Percentiles rank a stretch among this genome's conserved stretches.
Conservation (phyloP, 2,113 vertebrate genomes). For the Callipepla californica region DNA sequence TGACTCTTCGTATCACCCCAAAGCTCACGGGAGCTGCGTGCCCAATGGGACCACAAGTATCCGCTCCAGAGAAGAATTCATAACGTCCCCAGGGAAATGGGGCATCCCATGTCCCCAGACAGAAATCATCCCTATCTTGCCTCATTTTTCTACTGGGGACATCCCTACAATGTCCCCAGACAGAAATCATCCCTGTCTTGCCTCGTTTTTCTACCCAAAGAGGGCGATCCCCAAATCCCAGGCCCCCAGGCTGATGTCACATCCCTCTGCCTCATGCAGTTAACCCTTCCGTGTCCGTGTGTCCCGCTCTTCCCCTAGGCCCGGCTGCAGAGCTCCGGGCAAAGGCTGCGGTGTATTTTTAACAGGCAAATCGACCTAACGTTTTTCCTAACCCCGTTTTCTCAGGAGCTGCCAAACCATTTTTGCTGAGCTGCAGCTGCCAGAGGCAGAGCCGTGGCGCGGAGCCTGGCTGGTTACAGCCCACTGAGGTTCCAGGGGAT, state of each 20-base stretch:
- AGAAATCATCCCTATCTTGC: not conserved
- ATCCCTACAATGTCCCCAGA: not conserved
- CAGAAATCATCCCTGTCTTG: not conserved
- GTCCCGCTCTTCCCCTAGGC: not conserved
- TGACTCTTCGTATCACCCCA: not conserved
- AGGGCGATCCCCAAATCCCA: not conserved
- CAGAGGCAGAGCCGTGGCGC: fast-evolving
- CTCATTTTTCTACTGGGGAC: not conserved
- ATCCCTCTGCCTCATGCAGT: not conserved
- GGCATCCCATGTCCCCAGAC: not conserved
- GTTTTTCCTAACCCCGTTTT: not conserved
- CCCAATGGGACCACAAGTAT: not conserved
- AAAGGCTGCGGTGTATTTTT: not conserved
- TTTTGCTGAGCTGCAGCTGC: not conserved
- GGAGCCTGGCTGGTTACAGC: not conserved
- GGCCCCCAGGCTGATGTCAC: too few species aligned
- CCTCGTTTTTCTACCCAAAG: not conserved
- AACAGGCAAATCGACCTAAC: not conserved
- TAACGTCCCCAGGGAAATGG: not conserved
- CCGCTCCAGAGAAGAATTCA: not conserved
- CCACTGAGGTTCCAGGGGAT: not conserved
- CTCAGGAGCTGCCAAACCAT: fast-evolving
- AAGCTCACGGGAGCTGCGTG: not conserved
- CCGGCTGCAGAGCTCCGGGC: not conserved
- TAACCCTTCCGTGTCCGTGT: fast-evolving